Base-by-base conservation (phyloP, 1,140 invertebrate genomes). In the Pinna nobilis region DNA sequence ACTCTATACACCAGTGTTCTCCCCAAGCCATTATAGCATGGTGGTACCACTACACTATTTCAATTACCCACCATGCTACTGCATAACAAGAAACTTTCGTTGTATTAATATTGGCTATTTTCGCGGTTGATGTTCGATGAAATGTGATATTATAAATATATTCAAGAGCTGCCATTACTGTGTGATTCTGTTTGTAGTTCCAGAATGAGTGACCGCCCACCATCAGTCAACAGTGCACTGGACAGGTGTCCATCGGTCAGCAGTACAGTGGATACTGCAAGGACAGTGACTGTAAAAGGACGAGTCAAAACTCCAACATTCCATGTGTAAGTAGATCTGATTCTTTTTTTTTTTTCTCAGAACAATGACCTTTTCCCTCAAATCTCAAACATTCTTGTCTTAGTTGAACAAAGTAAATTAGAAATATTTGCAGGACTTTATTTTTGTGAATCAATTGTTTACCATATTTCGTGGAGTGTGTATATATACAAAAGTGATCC, bases 121-220 rank as follows among this genome's bases (percentile, higher is more conserved):
- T n/a, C n/a, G n/a, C n/a, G n/a, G n/a, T n/a, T n/a, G n/a, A 37
- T 35, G 9, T 37, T 33, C 15, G 18, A 60, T 13, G 18, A 11
- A 60, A 33, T 33, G 25, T 33, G 32, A n/a, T 33, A 53, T 20
- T 4, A 53, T 25, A 53, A 23, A 20, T 13, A 18, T 23, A 13
- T 13, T 3, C 13, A 13, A 53, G 25, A 53, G 28, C 18, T 5
- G 15, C 25, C 13, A 53, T n/a, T 20, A 20, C 15, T 13, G 2
- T 20, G 28, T 13, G 13, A 20, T 18, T 13, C 13, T 7, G 9
- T 37, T 33, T 49, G 25, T 50, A 20, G 20, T 35, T 39, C 15
- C 28, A 77, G 75, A 41, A 51, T 57, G 33, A 71, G 70, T 69
- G 75, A 77, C 33, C 49, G 69, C 23, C 75, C 70, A n/a, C 74